These are phyloP conservation scores for Antechinus stuartii DNA, from an alignment of 2,113 vertebrate species.

Conservation along the genomic window DNA sequence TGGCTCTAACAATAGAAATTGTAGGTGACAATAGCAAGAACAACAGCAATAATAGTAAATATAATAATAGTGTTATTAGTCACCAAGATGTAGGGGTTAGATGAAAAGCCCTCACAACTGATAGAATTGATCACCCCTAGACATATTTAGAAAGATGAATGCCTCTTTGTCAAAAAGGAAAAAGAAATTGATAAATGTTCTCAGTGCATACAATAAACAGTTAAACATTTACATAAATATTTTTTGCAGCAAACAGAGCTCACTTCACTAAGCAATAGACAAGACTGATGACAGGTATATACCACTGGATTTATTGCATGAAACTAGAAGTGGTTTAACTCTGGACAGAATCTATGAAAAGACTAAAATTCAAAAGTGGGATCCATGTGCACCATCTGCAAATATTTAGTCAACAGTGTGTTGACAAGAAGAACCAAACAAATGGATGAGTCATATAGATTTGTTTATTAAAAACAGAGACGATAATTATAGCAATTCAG, in stretches of 20 bases:
- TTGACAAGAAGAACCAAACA: neutral
- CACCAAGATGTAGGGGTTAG: neutral
- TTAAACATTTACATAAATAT: neutral
- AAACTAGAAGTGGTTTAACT: neutral
- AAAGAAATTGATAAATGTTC: neutral
- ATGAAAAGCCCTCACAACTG: neutral
- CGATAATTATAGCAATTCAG: neutral
- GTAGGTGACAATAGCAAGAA: neutral
- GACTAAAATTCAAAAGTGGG: neutral
- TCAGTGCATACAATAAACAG: neutral
- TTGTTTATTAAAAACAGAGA: neutral
- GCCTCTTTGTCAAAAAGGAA: neutral
- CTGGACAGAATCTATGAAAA: neutral
- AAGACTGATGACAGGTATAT: neutral
- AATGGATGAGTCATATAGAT: neutral
- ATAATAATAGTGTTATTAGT: neutral
- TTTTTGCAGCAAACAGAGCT: neutral
- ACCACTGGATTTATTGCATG: neutral
- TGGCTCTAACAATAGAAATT: neutral
- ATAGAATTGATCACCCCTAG: neutral
- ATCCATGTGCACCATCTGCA: neutral
- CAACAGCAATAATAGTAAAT: neutral
- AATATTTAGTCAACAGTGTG: neutral
- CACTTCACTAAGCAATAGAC: neutral
- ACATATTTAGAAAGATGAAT: neutral